Conservation (phyloP, 2,888 invertebrate species). For the Choreutis nemorana region DNA sequence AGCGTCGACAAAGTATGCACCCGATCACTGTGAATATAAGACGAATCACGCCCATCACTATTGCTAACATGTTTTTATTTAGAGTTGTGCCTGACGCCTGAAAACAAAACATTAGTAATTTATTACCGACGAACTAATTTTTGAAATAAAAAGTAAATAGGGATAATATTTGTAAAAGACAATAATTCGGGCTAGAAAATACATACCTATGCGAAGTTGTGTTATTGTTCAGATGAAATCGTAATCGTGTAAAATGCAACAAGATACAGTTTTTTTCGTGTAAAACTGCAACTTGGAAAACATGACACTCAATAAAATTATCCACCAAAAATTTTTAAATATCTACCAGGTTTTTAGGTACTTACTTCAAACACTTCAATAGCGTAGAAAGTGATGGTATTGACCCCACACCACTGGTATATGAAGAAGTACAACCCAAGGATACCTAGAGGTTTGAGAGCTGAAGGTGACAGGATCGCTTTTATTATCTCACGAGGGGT, state of each 20-base stretch:
- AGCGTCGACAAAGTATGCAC: conserved; percentile 66
- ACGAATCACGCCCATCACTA: conserved; percentile 67
- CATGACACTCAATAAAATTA: conserved; percentile 1
- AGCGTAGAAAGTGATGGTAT: conserved; percentile 74
- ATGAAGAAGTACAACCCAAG: conserved; percentile 71
- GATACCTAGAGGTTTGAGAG: conserved; percentile 70
- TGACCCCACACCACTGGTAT: conserved; percentile 76
- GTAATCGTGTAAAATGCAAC: too few relatives aligned
- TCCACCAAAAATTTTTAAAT: too few relatives aligned
- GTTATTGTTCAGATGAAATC: too few relatives aligned
- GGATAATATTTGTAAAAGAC: background rate
- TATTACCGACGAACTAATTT: too few relatives aligned
- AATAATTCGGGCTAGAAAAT: too few relatives aligned
- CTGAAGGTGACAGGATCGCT: conserved; percentile 67
- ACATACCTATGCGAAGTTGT: too few relatives aligned
- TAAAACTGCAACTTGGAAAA: background rate
- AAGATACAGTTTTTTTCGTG: background rate
- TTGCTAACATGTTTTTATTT: conserved; percentile 68
- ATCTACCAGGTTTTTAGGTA: background rate
- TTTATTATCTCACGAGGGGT: conserved; percentile 56
- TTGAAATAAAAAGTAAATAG: background rate
- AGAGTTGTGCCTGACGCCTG: conserved; percentile 65
- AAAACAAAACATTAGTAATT: too few relatives aligned
- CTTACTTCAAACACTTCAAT: conserved; percentile 70
- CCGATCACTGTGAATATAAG: conserved; percentile 69